Conservation (phyloP, 2,888 invertebrate species). For the Hymenopus coronatus region DNA sequence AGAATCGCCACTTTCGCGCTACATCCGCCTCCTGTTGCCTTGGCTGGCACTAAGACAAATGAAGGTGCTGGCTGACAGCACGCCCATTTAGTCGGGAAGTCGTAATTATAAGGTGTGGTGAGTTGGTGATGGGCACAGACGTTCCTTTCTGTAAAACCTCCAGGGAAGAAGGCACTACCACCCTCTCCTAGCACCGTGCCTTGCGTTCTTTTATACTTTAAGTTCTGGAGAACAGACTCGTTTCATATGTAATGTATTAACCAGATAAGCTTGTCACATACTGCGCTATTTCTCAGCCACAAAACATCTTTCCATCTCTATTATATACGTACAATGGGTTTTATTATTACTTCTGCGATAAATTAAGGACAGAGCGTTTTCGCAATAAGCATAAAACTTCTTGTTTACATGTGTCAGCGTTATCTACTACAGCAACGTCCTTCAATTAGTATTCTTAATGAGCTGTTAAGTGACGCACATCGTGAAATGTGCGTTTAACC, state of each 20-base stretch:
- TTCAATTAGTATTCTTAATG: too few species aligned
- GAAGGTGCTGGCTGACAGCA: conserved; percentile 52
- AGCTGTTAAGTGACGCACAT: too few species aligned
- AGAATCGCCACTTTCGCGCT: conserved; percentile 11
- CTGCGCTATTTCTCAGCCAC: too few species aligned
- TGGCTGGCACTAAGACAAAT: conserved; percentile 47
- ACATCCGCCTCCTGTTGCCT: background rate
- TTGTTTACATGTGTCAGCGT: too few species aligned
- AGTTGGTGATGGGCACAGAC: background rate
- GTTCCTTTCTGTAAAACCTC: conserved; percentile 1
- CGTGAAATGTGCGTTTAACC: too few species aligned
- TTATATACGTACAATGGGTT: too few species aligned
- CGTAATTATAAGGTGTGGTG: conserved; percentile 52
- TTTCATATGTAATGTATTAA: background rate
- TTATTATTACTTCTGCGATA: too few species aligned
- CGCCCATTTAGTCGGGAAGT: conserved; percentile 52
- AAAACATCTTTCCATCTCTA: too few species aligned
- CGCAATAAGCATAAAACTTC: too few species aligned
- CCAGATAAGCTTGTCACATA: too few species aligned
- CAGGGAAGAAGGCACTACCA: background rate
- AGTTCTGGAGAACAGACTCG: background rate
- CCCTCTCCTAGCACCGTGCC: background rate
- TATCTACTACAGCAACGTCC: too few species aligned
- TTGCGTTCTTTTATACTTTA: background rate
- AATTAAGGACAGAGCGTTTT: too few species aligned